These are phyloP conservation scores for Coluber constrictor DNA, from an alignment of 2,797 vertebrate genomes.

Conservation along the genomic window DNA sequence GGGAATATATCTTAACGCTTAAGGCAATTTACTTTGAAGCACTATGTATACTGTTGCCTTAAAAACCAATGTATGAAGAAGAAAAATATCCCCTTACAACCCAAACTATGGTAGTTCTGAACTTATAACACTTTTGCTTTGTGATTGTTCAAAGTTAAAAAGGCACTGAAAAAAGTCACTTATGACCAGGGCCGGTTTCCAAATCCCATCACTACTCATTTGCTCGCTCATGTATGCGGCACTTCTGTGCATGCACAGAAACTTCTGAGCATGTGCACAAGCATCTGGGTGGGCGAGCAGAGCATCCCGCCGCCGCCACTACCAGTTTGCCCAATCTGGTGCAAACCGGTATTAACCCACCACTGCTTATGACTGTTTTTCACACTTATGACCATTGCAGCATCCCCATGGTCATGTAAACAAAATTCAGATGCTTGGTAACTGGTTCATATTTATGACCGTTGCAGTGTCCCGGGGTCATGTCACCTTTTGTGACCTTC, in stretches of 20 bases:
- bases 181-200: neutral
- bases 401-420: neutral
- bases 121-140: neutral
- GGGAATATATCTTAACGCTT: fast-evolving
- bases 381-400: neutral
- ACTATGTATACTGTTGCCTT: neutral
- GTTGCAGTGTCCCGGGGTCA: neutral
- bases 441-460: too few species aligned
- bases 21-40: neutral
- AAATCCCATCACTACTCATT: too few species aligned
- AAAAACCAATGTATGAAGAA: fast-evolving
- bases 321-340: too few species aligned
- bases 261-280: too few species aligned
- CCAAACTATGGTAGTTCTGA: neutral
- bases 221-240: too few species aligned
- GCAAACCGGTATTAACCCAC: too few species aligned
- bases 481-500: neutral
- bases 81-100: neutral
- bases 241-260: too few species aligned
- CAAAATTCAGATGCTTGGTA: neutral
- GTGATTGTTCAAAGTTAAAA: neutral
- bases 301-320: too few species aligned
- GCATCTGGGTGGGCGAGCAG: too few species aligned
- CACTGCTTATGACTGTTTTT: neutral
- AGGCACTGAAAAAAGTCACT: neutral